Base-by-base conservation (phyloP, 1,140 invertebrate species). In the Drosophila sechellia region DNA sequence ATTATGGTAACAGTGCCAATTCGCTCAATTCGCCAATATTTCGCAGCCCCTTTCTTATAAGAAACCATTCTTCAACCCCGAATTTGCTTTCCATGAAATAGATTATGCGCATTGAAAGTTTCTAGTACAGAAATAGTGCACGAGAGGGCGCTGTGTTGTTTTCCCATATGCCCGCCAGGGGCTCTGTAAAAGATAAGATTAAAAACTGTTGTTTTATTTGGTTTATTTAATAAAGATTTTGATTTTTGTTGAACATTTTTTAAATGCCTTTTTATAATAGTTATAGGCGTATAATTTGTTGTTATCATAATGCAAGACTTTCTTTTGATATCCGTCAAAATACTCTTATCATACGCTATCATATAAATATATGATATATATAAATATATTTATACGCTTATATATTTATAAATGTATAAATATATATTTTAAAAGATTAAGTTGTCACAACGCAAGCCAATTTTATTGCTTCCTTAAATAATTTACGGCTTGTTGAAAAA, bases 101-200 rank as follows among this genome's bases (percentile, higher is more conserved):
- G 81, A 77, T 70, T 81, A 43, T 81, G 81, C 81, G 81, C 83
- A 86, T 34, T 17, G 5, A 45, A 10, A 0, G n/a, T 6, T 20
- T 5, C 27, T 31, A 12, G 48, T 50, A 12, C 48, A 17, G 10
- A 11, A 37, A 34, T 48, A 22, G n/a, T 17, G 22, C 78, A 48
- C 74, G 31, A 86, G 81, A 59, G 81, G 81, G 81, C 81, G 81
- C 69, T 59, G 4, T 8, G 6, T 5, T 42, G 27, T 46, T 86
- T 27, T 77, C 17, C 4, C 54, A 50, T 52, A 12, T 63, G 59
- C 46, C 81, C 71, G 45, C 22, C 37, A 13, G 49, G 49, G 71
- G 48, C 71, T 69, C 70, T 60, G n/a, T 46, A 48, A 61, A 40
- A 10, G 5, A 17, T 12, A 42, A n/a, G 31, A 22, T 39, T 22